Evolutionary conservation across 2,113 vertebrate genomes (phyloP), one percentile per base, ranked within the genome.

Genomic region (Nannobrachium achirus): DNA sequence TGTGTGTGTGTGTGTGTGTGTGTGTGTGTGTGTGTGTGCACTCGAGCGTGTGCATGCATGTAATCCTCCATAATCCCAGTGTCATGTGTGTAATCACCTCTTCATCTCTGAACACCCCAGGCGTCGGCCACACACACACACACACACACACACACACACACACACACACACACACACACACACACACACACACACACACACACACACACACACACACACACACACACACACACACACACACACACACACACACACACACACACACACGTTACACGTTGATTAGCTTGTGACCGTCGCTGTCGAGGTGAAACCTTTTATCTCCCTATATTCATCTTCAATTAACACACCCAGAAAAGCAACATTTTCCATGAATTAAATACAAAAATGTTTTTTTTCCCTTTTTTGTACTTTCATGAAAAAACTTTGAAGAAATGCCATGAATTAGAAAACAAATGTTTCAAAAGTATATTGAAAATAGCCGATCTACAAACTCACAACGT

Each of bases 31-130:
- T 62, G 10, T 56, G 55, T n/a, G 16, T 15, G n/a, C 41, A 11
- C 63, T 16, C 20, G 33, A 41, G n/a, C 66, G 42, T 72, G 42
- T 82, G 65, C 25, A 19, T 71, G 51, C 63, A 59, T 84, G 76
- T 84, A 90, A 91, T 91, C 88, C 84, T 71, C 72, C 40, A 42
- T 88, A 89, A 89, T 71, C 72, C 71, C 78, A 76, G 83, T 88
- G 81, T 86, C 76, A 83, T 84, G 80, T 82, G 65, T 80, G 82
- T 85, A 84, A 89, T 90, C 86, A 91, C 76, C 75, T 81, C 76
- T 59, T 58, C 82, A 89, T 86, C 78, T 75, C 64, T 40, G 78
- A 69, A 66, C 75, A 76, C 76, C 64, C 48, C 45, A 66, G 20
- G 61, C 71, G 71, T n/a, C n/a, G n/a, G n/a, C 79, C 66, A 69